phyloP scores from a whole-genome alignment of 1,140 invertebrate species.

The Pectinophora gossypiella region DNA sequence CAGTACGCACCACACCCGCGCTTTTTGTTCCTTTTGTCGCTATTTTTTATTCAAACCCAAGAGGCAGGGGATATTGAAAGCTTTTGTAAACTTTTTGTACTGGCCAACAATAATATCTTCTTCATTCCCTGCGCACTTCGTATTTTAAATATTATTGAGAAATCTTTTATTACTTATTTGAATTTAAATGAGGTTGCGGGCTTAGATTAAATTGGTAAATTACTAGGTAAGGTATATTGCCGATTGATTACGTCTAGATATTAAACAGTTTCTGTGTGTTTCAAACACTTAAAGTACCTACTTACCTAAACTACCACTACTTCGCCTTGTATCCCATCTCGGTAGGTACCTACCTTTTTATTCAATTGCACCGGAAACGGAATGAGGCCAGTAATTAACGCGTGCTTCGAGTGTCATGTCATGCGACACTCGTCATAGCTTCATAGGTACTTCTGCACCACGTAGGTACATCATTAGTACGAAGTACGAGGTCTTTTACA shows the following conservation, averaged over 20 bases:
- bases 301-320: too few relatives aligned
- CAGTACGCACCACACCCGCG: slow-evolving; percentile 23
- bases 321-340: too few relatives aligned
- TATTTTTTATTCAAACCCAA: slow-evolving; percentile 29
- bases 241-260: too few relatives aligned
- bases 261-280: too few relatives aligned
- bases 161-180: neutral
- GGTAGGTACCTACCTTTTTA: too few relatives aligned
- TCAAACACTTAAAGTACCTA: too few relatives aligned
- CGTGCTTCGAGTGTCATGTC: slow-evolving; percentile 5
- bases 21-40: slow-evolving; percentile 44
- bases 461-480: neutral
- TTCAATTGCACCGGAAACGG: neutral
- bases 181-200: neutral
- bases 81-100: neutral
- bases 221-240: too few relatives aligned
- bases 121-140: too few relatives aligned
- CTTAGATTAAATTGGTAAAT: too few relatives aligned
- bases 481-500: neutral
- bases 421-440: neutral
- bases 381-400: slow-evolving; percentile 19
- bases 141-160: too few relatives aligned
- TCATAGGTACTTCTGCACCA: neutral
- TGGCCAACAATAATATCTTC: neutral
- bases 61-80: neutral